Evolutionary conservation across 2,888 invertebrate species (phyloP).

Genomic region (Xanthia icteritia): DNA sequence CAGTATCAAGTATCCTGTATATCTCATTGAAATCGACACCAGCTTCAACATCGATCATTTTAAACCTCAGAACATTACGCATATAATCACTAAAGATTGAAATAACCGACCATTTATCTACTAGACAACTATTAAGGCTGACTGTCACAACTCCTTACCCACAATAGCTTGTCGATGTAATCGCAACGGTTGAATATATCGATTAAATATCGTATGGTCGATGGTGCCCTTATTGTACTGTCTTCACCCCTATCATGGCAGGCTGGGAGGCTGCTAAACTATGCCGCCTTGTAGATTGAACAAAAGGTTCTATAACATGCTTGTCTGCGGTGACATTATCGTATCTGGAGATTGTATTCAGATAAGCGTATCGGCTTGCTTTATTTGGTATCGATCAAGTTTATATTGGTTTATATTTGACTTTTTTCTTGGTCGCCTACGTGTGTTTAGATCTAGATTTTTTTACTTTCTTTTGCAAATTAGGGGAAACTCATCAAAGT

Average conservation of each 20-base stretch:
- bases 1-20: slow-evolving; percentile 39
- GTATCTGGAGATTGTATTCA: slow-evolving; percentile 68
- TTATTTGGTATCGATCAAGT: slow-evolving; percentile 60
- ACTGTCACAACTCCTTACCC: slow-evolving; percentile 75
- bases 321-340: slow-evolving; percentile 74
- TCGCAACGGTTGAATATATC: slow-evolving; percentile 84
- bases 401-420: slow-evolving; percentile 51
- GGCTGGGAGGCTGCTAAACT: slow-evolving; percentile 73
- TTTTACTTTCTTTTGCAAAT: slow-evolving; percentile 2
- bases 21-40: slow-evolving; percentile 52
- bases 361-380: slow-evolving; percentile 62
- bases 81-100: slow-evolving; percentile 51
- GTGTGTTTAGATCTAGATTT: background rate
- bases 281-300: slow-evolving; percentile 78
- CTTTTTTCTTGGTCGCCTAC: slow-evolving; percentile 32
- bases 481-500: background rate
- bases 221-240: slow-evolving; percentile 88
- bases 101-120: slow-evolving; percentile 59
- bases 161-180: slow-evolving; percentile 83
- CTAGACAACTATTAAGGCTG: slow-evolving; percentile 68
- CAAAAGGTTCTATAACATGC: slow-evolving; percentile 81
- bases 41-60: slow-evolving; percentile 52
- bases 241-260: slow-evolving; percentile 81
- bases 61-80: slow-evolving; percentile 19
- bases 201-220: slow-evolving; percentile 76